phyloP scores from a whole-genome alignment of 2,113 vertebrate genomes.

The human region DNA sequence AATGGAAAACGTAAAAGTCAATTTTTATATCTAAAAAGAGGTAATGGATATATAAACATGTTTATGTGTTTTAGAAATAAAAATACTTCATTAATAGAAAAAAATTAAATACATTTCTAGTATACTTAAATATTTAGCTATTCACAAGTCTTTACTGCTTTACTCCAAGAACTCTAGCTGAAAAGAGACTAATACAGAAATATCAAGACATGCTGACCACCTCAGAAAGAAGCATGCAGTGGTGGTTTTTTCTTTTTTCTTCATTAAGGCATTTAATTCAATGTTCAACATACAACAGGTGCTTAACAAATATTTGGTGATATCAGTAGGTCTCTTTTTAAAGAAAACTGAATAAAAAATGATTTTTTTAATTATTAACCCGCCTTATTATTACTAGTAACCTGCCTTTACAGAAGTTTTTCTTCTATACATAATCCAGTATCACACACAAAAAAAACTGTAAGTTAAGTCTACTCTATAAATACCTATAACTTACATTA shows the following conservation, averaged over 20 bases:
- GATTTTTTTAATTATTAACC: background rate
- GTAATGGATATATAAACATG: background rate
- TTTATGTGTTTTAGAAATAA: constrained; percentile 19
- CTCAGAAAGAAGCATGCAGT: background rate
- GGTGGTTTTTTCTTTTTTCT: background rate
- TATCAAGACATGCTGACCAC: background rate
- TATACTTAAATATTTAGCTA: constrained; percentile 5
- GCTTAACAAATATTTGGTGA: background rate
- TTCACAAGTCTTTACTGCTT: background rate
- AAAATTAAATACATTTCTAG: background rate
- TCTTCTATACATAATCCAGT: background rate
- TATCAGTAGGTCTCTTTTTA: background rate
- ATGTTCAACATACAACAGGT: background rate
- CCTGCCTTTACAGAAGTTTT: background rate
- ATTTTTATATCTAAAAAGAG: background rate
- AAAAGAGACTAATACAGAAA: background rate
- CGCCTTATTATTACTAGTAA: background rate
- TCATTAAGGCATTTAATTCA: background rate
- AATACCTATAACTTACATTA: background rate
- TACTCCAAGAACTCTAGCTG: background rate
- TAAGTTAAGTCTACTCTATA: background rate
- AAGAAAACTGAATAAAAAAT: background rate
- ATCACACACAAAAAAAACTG: background rate
- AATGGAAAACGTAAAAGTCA: background rate
- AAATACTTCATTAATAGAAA: background rate